Evolutionary conservation across 1,140 invertebrate species (phyloP).

Genomic region (Pseudomyrmex concolor): DNA sequence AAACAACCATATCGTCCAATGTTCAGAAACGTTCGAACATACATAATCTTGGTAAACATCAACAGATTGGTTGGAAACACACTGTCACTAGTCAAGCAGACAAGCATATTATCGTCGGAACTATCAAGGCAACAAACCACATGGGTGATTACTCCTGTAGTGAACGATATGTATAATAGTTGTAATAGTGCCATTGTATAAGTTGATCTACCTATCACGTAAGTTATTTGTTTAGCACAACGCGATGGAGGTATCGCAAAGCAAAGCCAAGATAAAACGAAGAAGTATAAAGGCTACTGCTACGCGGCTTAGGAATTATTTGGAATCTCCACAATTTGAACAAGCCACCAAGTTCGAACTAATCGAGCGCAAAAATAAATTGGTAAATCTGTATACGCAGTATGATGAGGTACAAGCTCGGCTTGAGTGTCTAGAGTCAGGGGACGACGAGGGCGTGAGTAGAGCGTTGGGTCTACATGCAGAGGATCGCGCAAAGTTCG

Average conservation of each 20-base stretch:
- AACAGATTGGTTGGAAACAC: too few species aligned
- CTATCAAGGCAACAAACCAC: too few species aligned
- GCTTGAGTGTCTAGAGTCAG: background rate
- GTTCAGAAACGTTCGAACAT: too few species aligned
- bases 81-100: too few species aligned
- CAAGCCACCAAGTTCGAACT: background rate
- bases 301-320: background rate
- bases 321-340: background rate
- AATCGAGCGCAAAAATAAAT: background rate
- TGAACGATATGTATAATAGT: too few species aligned
- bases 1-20: too few species aligned
- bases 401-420: background rate
- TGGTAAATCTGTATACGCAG: background rate
- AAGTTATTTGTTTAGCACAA: too few species aligned
- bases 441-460: background rate
- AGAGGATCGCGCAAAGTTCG: background rate
- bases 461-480: background rate
- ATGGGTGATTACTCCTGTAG: too few species aligned
- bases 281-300: background rate
- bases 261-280: background rate
- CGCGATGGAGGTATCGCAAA: background rate
- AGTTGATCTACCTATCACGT: too few species aligned
- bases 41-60: too few species aligned
- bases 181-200: too few species aligned
- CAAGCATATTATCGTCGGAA: too few species aligned